Base-by-base conservation (phyloP, 2,797 vertebrate genomes). In the Triplophysa yarkandensis region DNA sequence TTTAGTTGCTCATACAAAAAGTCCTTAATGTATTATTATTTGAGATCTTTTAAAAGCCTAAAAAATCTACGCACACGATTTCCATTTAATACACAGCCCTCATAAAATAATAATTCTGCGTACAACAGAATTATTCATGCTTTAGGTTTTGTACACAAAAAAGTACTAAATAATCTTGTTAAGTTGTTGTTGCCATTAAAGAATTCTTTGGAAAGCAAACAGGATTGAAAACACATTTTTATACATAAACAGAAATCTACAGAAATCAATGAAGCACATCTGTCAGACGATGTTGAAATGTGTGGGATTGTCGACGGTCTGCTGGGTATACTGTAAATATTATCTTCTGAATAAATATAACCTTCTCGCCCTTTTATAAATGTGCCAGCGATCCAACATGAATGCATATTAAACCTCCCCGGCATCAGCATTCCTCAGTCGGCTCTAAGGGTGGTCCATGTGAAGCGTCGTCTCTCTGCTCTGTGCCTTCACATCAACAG, bases 361-460 rank as follows among this genome's bases (percentile, higher is more conserved):
- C 44, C 32, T 27, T 19, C 25, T 58, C 30, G 44, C 4, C 21
- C 23, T 14, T 71, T 8, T 30, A 39, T 10, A 52, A 28, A 32
- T 46, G 19, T 46, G 19, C 41, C 16, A 19, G 28, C 1, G 13
- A 34, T 71, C 28, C 61, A 50, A 48, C 41, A 34, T 25, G 6
- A 27, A 62, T 62, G 50, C 70, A 63, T 32, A 77, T 52, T 71
- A 68, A 71, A 72, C 55, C 66, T 50, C 88, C 88, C 84, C 71
- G 79, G 82, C 52, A 77, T 77, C 81, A 67, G 87, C 87, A 88
- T 85, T 87, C 87, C 83, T 86, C 84, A 54, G 77, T 87, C 89
- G 86, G 83, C 86, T 88, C 86, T 69, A 73, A 83, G 86, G 87
- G 88, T 90, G 87, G 88, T 89, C 86, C 72, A 77, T 84, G 87